A percentile compares a stretch with the other conserved stretches of the same genome.
Evolutionary conservation across 1,140 invertebrate species (phyloP).

Genomic region (Conus betulinus): DNA sequence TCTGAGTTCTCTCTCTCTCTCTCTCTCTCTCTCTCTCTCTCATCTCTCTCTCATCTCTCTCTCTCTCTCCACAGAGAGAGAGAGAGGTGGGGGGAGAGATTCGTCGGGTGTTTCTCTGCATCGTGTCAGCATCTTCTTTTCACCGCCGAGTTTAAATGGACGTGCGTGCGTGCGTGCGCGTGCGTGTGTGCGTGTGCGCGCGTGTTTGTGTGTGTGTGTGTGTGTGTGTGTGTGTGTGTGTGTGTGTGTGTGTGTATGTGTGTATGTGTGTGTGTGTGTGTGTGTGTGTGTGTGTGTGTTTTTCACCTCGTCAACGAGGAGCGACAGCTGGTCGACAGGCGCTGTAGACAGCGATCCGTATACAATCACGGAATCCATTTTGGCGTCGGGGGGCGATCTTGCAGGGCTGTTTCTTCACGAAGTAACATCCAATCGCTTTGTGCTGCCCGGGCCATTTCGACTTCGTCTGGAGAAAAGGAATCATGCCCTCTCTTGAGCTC

Average conservation of each 20-base stretch:
- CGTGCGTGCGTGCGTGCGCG: not conserved
- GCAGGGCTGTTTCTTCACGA: constrained; percentile 84
- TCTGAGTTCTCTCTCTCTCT: no score
- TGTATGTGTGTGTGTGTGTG: not conserved
- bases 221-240: not conserved
- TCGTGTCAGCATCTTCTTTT: no score
- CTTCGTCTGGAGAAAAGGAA: constrained; percentile 55
- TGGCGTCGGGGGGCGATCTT: constrained; percentile 85
- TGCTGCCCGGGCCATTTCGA: constrained; percentile 82
- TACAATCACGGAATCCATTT: constrained; percentile 84
- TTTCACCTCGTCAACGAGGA: constrained; percentile 90
- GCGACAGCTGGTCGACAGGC: constrained; percentile 92
- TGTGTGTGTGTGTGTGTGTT: not conserved
- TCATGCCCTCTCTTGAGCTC: no score
- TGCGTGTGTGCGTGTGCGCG: not conserved
- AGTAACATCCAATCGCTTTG: constrained; percentile 89
- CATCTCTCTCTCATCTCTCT: not conserved
- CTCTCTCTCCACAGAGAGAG: no score
- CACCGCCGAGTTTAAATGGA: not conserved
- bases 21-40: not conserved
- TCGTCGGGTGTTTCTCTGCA: no score
- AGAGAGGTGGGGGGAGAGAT: no score
- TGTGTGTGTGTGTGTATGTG: not conserved
- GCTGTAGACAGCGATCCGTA: constrained; percentile 92
- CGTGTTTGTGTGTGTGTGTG: not conserved